These are phyloP conservation scores for Aricia artaxerxes DNA, from an alignment of 2,888 invertebrate species.

Conservation along the genomic window DNA sequence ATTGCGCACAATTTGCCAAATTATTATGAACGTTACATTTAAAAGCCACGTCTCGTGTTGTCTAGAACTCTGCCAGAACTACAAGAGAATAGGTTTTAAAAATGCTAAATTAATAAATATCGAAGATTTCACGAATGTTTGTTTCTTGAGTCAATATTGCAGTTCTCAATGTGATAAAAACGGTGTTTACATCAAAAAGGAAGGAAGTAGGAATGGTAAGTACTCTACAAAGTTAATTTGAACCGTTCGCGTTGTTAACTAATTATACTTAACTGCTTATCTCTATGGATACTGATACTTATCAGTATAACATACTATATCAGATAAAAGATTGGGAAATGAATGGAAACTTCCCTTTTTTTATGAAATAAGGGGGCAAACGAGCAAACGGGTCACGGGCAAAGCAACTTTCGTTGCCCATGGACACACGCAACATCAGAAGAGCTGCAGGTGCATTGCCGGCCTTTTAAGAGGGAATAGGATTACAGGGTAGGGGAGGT, in stretches of 20 bases:
- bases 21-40: slow-evolving; percentile 2
- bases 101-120: background rate
- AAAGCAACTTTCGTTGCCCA: too few species aligned
- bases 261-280: background rate
- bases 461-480: too few species aligned
- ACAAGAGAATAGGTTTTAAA: background rate
- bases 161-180: background rate
- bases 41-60: background rate
- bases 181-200: background rate
- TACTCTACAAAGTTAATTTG: background rate
- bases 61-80: slow-evolving; percentile 16
- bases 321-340: background rate
- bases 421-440: too few species aligned
- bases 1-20: slow-evolving; percentile 12
- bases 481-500: too few species aligned
- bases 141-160: background rate
- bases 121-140: background rate
- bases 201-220: background rate
- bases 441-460: too few species aligned
- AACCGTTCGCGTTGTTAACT: background rate
- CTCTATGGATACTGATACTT: background rate
- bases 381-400: too few species aligned
- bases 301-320: background rate
- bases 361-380: too few species aligned
- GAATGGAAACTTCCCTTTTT: background rate